Evolutionary conservation across 53 echinoderm and acorn worm genomes (phyloP), one percentile per base, ranked within the genome.

Genomic region (Astropecten irregularis): DNA sequence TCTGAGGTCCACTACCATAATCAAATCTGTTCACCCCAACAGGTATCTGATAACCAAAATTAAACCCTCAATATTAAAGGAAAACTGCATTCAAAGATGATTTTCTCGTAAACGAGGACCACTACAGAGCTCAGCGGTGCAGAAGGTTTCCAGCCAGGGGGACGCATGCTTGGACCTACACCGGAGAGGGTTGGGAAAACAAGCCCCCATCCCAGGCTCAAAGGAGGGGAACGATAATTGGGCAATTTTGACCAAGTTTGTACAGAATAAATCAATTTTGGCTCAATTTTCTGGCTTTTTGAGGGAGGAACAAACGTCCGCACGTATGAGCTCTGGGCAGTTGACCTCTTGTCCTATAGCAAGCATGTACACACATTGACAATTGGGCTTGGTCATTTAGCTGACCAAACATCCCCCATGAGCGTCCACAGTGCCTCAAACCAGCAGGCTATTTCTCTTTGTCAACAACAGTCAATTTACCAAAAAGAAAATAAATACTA

Each of bases 221-320:
- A 68, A 68, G 47, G n/a, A n/a, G 68, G 68, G 47, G 29, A 68
- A 46, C 47, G 26, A 27, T 68, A 68, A 68, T 68, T 42, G 68
- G 68, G 13, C 47, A 68, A 68, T 68, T 68, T 25, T n/a, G n/a
- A n/a, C n/a, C 9, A 68, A 68, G 46, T 44, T 44, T 68, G 42
- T 26, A 46, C 68, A 44, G 68, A 68, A 68, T 14, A 44, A 68
- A 68, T 68, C 42, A 47, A 42, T 29, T 10, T 21, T 42, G 44
- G 10, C 20, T 44, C 22, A 4, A 10, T 68, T 32, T 29, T 46
- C 44, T 14, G 13, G 65, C 36, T 37, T 64, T n/a, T 36, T 0
- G 38, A 38, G 36, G 28, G 19, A 51, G 51, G 27, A 31, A 58
- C 30, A 28, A 11, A 29, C 10, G n/a, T 11, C 59, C 13, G 3